These are phyloP conservation scores for Atopsyche davidsoni DNA, from an alignment of 1,140 invertebrate genomes.

Conservation along the genomic window DNA sequence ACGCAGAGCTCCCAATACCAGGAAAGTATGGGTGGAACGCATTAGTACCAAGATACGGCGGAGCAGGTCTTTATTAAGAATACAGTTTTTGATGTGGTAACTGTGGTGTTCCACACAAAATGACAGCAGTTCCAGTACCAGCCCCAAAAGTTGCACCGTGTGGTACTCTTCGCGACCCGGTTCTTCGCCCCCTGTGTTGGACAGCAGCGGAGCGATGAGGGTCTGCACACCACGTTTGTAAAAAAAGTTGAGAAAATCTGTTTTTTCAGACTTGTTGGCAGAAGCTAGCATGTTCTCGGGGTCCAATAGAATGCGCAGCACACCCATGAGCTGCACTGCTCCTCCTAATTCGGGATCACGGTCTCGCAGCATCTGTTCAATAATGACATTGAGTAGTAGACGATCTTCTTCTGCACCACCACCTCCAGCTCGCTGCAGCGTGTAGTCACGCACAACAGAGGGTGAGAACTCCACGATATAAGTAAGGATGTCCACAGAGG, in stretches of 20 bases:
- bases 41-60: conserved; percentile 91
- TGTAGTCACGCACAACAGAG: conserved; percentile 94
- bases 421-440: conserved; percentile 83
- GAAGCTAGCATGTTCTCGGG: conserved; percentile 97
- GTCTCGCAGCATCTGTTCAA: conserved; percentile 91
- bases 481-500: conserved; percentile 95
- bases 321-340: conserved; percentile 91
- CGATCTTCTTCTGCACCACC: too few species aligned
- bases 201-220: conserved; percentile 83
- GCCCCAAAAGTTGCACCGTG: conserved; percentile 88
- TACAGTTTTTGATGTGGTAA: conserved; percentile 97
- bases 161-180: conserved; percentile 86
- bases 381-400: conserved; percentile 93
- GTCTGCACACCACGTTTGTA: conserved; percentile 98
- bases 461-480: conserved; percentile 98
- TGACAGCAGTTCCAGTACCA: conserved; percentile 93
- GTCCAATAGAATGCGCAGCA: conserved; percentile 89
- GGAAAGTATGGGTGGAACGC: conserved; percentile 96
- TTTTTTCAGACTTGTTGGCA: conserved; percentile 93
- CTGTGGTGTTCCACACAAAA: conserved; percentile 99
- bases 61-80: conserved; percentile 93
- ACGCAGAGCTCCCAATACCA: conserved; percentile 91
- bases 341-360: conserved; percentile 88
- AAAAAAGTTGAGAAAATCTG: conserved; percentile 97
- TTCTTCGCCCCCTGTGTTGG: conserved; percentile 82